These are phyloP conservation scores for Tetragnatha montana DNA, from an alignment of 2,888 invertebrate genomes.

Conservation along the genomic window DNA sequence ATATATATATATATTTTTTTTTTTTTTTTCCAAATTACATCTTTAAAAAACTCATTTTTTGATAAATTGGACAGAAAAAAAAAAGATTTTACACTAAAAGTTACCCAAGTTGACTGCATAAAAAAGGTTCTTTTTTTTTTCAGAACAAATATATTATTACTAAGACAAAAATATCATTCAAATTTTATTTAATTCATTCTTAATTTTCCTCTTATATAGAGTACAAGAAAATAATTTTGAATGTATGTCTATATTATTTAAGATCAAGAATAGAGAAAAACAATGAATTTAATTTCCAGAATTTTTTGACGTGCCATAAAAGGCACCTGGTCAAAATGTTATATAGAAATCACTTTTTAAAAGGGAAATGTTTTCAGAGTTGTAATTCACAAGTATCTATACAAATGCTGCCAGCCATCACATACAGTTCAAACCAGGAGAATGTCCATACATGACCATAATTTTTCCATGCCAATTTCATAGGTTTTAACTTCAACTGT, in stretches of 20 bases:
- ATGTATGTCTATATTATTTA: neutral
- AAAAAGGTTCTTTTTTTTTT: no score
- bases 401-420: neutral
- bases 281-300: neutral
- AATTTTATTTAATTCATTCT: neutral
- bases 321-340: neutral
- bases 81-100: no score
- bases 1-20: no score
- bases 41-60: no score
- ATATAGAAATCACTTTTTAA: neutral
- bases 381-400: neutral
- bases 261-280: neutral
- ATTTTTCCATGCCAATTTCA: neutral
- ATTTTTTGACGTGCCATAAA: neutral
- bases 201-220: neutral
- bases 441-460: neutral
- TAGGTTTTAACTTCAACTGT: slow-evolving; percentile 1
- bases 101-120: no score
- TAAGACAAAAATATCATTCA: neutral
- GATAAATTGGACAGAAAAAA: no score
- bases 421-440: neutral
- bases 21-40: no score
- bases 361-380: neutral
- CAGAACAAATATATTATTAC: no score
- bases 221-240: neutral